Percentiles rank a stretch among this genome's conserved stretches.
Conservation (phyloP, 2,797 vertebrate species). For the Rhadinocentrus ornatus region DNA sequence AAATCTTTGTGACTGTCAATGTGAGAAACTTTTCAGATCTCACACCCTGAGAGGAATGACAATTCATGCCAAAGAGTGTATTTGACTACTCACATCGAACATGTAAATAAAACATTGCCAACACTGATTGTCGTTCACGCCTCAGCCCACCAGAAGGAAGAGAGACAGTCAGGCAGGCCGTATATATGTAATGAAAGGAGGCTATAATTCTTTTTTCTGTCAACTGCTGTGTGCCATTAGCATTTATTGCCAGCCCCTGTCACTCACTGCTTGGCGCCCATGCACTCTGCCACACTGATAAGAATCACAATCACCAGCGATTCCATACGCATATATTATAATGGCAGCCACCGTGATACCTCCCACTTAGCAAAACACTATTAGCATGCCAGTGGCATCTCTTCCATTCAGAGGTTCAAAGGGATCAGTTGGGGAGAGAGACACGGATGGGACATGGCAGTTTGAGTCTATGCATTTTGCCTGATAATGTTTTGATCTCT, state of each 20-base stretch:
- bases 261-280: slow-evolving; percentile 74
- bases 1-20: slow-evolving; percentile 40
- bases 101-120: slow-evolving; percentile 73
- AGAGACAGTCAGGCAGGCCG: slow-evolving; percentile 56
- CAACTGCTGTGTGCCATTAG: slow-evolving; percentile 80
- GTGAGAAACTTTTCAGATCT: slow-evolving; percentile 33
- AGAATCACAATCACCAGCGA: slow-evolving; percentile 83
- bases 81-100: slow-evolving; percentile 58
- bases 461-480: slow-evolving; percentile 56
- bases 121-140: slow-evolving; percentile 51
- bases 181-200: slow-evolving; percentile 82
- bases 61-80: slow-evolving; percentile 38
- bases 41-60: slow-evolving; percentile 27
- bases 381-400: slow-evolving; percentile 76
- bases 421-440: slow-evolving; percentile 49
- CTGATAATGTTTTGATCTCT: slow-evolving; percentile 54
- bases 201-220: slow-evolving; percentile 83
- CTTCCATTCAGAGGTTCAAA: slow-evolving; percentile 70
- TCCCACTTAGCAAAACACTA: slow-evolving; percentile 68
- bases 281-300: slow-evolving; percentile 77
- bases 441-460: slow-evolving; percentile 55
- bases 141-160: slow-evolving; percentile 47
- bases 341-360: slow-evolving; percentile 69
- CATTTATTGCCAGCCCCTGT: slow-evolving; percentile 81
- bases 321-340: slow-evolving; percentile 79